Base-by-base conservation (phyloP, 1,140 invertebrate genomes). In the Pogonus chalceus region DNA sequence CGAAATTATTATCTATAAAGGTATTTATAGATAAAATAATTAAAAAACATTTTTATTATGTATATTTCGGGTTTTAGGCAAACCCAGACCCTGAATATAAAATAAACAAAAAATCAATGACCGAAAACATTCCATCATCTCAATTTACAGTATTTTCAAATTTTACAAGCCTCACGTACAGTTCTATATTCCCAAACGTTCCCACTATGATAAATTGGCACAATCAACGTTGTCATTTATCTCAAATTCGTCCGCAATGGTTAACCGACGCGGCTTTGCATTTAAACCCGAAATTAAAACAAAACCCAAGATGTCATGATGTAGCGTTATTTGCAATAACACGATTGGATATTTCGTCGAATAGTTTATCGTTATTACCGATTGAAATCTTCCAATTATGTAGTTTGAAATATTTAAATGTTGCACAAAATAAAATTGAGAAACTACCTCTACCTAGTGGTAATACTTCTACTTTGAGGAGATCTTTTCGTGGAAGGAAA, bases 141-240 rank as follows among this genome's bases (percentile, higher is more conserved):
- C 77, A 79, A 39, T 79, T 80, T 55, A 72, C 73, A 7, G 72
- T 75, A 2, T 60, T 79, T 12, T 75, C 79, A 2, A 79, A 73
- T 9, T 78, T 81, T 47, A 76, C 82, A 1, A 79, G 82, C 56
- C 76, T 89, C 24, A 87, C 85, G 0, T 88, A 88, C 66, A 84
- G 83, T 57, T 80, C 85, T 3, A 78, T 92, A 54, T 90, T 90
- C 65, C 93, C 94, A 3, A 85, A 85, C 49, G 82, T 79, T 35
- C 80, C 94, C 0, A 92, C 94, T 0, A 93, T 94, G 80, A 81
- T 98, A 2, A 92, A 95, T 70, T 98, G 96, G 96, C 88, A 97
- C 59, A 82, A 87, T 60, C 83, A 92, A 59, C 79, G 83, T 49
- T 83, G 83, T 66, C 77, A 81, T 57, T 67, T 88, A 24, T 72